Evolutionary conservation across 2,113 vertebrate species (phyloP), one percentile per base, ranked within the genome.

Genomic region (Paralichthys olivaceus): DNA sequence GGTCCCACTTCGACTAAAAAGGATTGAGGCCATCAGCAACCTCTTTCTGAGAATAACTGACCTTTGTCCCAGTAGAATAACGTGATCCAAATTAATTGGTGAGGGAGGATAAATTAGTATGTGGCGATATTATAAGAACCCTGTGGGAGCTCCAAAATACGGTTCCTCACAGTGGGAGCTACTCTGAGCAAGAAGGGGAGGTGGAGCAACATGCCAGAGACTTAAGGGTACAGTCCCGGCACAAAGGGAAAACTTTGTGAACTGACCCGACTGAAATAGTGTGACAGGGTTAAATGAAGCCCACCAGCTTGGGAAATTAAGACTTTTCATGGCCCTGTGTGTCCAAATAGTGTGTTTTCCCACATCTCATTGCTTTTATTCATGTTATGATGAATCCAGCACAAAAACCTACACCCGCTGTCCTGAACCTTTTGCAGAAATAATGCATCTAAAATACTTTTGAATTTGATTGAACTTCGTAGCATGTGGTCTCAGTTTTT

Each of bases 31-130:
- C 90, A 92, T 75, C 72, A 77, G 73, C 75, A 67, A 87, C 85
- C 84, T 81, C 80, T 79, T 81, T 90, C 77, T 87, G 80, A 92
- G 92, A 92, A 93, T 91, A 92, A 90, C 85, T 87, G 88, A 92
- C 87, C 90, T 85, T 70, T 84, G 60, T 91, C 90, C 91, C 91
- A 87, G 69, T 59, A 77, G 92, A 88, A 43, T 72, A 66, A 70
- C 28, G 11, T 80, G 89, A 68, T 92, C 91, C 83, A 91, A 92
- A 92, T 94, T 91, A 93, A 93, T 80, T 88, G 90, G 77, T 84
- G 43, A 65, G 84, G 84, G 84, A 87, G 72, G 72, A 88, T 88
- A 89, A 90, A 93, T 92, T 84, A 79, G 84, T 80, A 66, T 56
- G 57, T 28, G 43, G 57, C 25, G 71, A 84, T 91, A 92, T 94